phyloP scores from a whole-genome alignment of 2,888 invertebrate species.

The Drosophila demipolita region DNA sequence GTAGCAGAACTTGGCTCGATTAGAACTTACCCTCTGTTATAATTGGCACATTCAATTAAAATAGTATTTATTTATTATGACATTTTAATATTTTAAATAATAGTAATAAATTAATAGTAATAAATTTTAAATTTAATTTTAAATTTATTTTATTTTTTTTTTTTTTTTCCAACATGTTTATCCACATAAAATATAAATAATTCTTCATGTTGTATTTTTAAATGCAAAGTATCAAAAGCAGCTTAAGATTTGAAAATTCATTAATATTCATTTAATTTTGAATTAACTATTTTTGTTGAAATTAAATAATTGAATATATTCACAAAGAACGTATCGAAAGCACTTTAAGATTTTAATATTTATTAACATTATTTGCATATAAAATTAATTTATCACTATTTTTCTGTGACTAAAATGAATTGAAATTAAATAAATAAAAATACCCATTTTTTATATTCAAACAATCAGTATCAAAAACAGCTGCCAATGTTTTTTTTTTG shows the following conservation, averaged over 20 bases:
- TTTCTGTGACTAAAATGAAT: not conserved
- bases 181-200: not conserved
- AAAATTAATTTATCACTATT: not conserved
- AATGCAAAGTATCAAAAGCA: not conserved
- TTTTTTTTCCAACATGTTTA: not conserved
- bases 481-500: slow-evolving; percentile 30
- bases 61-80: not conserved
- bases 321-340: not conserved
- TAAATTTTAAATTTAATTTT: no score
- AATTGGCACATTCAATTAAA: not conserved
- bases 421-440: not conserved
- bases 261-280: not conserved
- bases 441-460: no score
- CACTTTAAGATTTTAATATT: not conserved
- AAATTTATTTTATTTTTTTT: not conserved
- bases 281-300: not conserved
- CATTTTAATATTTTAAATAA: not conserved
- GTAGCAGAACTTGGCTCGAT: not conserved
- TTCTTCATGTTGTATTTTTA: not conserved
- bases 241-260: not conserved
- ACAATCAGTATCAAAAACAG: slow-evolving; percentile 5
- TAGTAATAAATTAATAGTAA: no score
- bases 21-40: not conserved
- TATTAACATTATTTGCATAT: not conserved
- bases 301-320: not conserved